These are phyloP conservation scores for Calidris pugnax DNA, from an alignment of 2,113 vertebrate genomes.

Conservation along the genomic window DNA sequence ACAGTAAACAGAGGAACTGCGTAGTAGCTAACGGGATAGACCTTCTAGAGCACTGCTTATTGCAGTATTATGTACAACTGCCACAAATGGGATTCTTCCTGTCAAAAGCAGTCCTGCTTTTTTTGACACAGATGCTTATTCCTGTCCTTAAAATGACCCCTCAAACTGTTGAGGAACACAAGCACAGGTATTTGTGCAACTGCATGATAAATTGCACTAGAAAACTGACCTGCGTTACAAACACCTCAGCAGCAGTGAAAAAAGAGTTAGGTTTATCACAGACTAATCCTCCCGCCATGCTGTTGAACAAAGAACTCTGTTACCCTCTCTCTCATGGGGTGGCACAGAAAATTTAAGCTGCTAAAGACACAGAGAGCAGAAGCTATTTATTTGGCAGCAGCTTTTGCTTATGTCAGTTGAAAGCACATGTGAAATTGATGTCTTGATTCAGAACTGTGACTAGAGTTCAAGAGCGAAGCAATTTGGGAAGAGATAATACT, in stretches of 20 bases:
- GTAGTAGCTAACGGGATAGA: neutral
- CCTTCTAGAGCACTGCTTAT: fast-evolving
- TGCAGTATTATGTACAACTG: neutral
- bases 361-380: neutral
- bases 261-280: neutral
- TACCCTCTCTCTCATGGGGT: neutral
- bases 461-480: neutral
- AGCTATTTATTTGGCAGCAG: neutral
- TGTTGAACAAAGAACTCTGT: neutral
- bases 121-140: neutral
- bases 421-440: neutral
- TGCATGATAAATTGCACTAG: neutral
- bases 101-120: neutral
- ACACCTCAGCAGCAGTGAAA: neutral
- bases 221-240: neutral
- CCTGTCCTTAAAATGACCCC: neutral
- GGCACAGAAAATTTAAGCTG: neutral
- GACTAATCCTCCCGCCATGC: neutral
- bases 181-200: neutral
- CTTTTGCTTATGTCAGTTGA: neutral
- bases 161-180: neutral
- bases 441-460: neutral
- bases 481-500: neutral
- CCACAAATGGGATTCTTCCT: neutral
- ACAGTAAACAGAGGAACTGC: neutral